phyloP scores from a whole-genome alignment of 2,888 invertebrate genomes.

The Galerucella nymphaeae region DNA sequence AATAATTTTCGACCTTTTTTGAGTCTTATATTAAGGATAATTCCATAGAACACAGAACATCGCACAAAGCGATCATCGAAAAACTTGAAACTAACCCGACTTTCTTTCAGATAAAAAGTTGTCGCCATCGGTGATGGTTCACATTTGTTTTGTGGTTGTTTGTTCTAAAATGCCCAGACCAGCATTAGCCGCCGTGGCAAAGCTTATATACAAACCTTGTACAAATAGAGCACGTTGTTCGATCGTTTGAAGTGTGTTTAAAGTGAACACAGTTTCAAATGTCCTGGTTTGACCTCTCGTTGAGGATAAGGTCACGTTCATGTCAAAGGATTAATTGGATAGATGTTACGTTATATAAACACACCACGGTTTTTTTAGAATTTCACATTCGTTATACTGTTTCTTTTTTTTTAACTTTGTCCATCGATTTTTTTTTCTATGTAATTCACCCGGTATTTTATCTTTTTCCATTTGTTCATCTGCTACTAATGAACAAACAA shows the following conservation, averaged over 20 bases:
- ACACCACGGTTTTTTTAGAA: slow-evolving; percentile 28
- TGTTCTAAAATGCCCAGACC: slow-evolving; percentile 38
- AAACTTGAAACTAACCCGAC: neutral
- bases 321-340: slow-evolving; percentile 53
- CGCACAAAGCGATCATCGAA: neutral
- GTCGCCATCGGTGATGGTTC: slow-evolving; percentile 34
- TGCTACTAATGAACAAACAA: neutral
- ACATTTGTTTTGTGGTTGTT: slow-evolving; percentile 41
- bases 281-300: slow-evolving; percentile 46
- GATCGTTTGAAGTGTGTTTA: slow-evolving; percentile 53
- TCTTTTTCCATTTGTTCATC: neutral
- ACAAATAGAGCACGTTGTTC: slow-evolving; percentile 49
- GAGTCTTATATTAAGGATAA: too few relatives aligned
- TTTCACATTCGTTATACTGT: neutral
- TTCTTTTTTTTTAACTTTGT: neutral
- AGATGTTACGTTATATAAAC: slow-evolving; percentile 46
- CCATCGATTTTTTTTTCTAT: neutral
- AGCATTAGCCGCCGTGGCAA: slow-evolving; percentile 26
- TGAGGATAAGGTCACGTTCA: slow-evolving; percentile 45
- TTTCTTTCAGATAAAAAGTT: slow-evolving; percentile 16
- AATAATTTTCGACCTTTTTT: too few relatives aligned
- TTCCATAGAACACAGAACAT: too few relatives aligned
- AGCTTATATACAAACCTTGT: slow-evolving; percentile 45
- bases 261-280: slow-evolving; percentile 50
- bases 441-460: neutral